Conservation (phyloP, 2,797 vertebrate species). For the Passerculus sandwichensis region DNA sequence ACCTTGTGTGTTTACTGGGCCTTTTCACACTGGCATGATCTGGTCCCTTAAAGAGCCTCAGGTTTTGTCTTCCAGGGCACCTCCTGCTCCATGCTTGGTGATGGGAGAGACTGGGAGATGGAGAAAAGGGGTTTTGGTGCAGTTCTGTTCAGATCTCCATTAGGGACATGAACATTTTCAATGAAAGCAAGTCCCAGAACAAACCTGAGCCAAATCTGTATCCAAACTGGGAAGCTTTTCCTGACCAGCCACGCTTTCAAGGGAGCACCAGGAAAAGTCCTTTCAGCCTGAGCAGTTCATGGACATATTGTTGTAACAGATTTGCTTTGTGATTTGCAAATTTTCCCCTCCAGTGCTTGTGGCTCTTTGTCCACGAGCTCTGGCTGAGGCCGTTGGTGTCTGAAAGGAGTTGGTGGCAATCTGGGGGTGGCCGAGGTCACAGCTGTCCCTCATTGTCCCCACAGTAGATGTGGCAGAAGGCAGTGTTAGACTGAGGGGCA, state of each 20-base stretch:
- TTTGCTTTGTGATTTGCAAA: neutral
- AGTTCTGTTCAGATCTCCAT: neutral
- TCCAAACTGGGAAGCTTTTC: neutral
- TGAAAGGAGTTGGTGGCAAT: neutral
- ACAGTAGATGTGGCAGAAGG: neutral
- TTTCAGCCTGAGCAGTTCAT: neutral
- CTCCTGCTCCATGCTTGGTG: neutral
- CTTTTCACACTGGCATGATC: neutral
- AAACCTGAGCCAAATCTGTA: neutral
- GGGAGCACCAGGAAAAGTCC: accelerated
- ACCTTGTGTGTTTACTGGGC: neutral
- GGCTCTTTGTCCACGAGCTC: accelerated
- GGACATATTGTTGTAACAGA: accelerated
- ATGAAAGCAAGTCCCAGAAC: neutral
- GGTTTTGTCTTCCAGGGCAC: neutral
- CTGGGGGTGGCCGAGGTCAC: accelerated
- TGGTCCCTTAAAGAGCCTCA: accelerated
- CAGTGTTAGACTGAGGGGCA: neutral
- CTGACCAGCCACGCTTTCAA: neutral
- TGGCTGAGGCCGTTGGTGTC: neutral
- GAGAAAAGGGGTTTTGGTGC: neutral
- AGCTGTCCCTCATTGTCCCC: neutral
- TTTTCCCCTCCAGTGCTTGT: neutral
- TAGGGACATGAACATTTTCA: neutral
- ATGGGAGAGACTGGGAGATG: neutral